phyloP scores from a whole-genome alignment of 1,140 invertebrate species.

The Neodiprion fabricii region DNA sequence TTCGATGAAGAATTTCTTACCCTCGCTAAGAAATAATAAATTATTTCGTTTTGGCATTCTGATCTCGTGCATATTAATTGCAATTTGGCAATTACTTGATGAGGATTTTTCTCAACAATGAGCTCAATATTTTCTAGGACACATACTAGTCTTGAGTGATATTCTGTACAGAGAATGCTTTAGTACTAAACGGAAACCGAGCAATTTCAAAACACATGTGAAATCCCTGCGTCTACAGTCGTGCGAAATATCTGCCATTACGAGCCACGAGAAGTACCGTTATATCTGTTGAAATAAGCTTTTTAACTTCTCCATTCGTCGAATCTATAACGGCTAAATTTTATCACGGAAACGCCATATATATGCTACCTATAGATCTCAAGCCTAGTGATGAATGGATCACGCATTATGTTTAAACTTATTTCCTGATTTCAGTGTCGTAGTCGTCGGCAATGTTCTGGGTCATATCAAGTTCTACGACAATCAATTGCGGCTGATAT shows the following conservation, averaged over 20 bases:
- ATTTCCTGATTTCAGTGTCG: slow-evolving; percentile 44
- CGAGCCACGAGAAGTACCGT: slow-evolving; percentile 33
- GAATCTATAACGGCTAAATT: not conserved
- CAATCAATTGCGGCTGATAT: slow-evolving; percentile 61
- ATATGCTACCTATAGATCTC: not conserved
- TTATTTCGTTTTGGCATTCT: not conserved
- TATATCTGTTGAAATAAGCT: not conserved
- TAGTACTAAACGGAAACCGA: not conserved
- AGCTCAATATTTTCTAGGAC: slow-evolving; percentile 26
- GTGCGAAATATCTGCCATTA: slow-evolving; percentile 34
- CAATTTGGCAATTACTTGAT: not conserved
- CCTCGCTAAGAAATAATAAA: not conserved
- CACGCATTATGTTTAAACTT: slow-evolving; percentile 11
- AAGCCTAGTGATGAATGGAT: not conserved
- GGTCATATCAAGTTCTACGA: slow-evolving; percentile 66
- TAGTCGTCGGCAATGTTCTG: slow-evolving; percentile 59
- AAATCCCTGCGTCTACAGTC: slow-evolving; percentile 37
- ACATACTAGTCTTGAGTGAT: slow-evolving; percentile 35
- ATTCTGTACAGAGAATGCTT: not conserved
- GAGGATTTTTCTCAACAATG: too few species aligned
- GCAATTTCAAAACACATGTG: slow-evolving; percentile 27
- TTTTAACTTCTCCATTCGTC: not conserved
- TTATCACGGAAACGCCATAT: slow-evolving; percentile 1
- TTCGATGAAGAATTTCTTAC: not conserved
- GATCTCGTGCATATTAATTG: too few species aligned